A percentile compares a stretch with the other conserved stretches of the same genome.
Conservation (phyloP, 2,888 invertebrate genomes). For the Aricia artaxerxes region DNA sequence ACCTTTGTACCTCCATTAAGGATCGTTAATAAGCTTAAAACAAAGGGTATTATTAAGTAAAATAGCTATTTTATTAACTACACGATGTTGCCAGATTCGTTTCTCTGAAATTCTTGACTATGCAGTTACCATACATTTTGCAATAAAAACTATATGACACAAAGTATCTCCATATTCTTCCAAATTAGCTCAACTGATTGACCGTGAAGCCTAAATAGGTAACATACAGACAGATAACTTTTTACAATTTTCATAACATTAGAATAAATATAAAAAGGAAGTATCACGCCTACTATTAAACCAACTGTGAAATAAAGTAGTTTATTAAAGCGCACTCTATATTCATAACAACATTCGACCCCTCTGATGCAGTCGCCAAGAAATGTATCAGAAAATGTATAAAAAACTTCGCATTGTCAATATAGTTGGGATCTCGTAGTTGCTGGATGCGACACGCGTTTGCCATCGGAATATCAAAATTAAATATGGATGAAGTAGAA, state of each 20-base stretch:
- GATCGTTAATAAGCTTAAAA: too few species aligned
- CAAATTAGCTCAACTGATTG: too few species aligned
- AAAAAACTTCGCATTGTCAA: constrained; percentile 66
- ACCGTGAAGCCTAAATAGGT: too few species aligned
- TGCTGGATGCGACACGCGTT: constrained; percentile 48
- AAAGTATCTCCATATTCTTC: too few species aligned
- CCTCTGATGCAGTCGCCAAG: constrained; percentile 77
- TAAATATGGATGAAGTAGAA: not conserved
- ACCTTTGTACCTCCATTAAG: too few species aligned
- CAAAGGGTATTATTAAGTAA: too few species aligned
- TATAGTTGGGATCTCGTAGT: constrained; percentile 45
- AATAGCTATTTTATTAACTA: too few species aligned
- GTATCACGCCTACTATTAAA: constrained; percentile 5
- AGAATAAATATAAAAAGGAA: not conserved
- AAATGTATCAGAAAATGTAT: constrained; percentile 80
- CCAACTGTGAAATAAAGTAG: constrained; percentile 41
- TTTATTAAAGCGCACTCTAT: constrained; percentile 78
- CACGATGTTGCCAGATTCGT: too few species aligned
- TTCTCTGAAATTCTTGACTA: too few species aligned
- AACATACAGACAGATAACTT: not conserved
- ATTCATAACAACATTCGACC: constrained; percentile 80
- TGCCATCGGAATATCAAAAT: not conserved
- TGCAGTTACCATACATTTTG: too few species aligned
- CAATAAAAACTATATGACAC: too few species aligned
- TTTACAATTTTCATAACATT: too few species aligned